A percentile compares a stretch with the other conserved stretches of the same genome.
These are phyloP conservation scores for Taxidea taxus DNA, from an alignment of 2,113 vertebrate genomes.

Conservation along the genomic window DNA sequence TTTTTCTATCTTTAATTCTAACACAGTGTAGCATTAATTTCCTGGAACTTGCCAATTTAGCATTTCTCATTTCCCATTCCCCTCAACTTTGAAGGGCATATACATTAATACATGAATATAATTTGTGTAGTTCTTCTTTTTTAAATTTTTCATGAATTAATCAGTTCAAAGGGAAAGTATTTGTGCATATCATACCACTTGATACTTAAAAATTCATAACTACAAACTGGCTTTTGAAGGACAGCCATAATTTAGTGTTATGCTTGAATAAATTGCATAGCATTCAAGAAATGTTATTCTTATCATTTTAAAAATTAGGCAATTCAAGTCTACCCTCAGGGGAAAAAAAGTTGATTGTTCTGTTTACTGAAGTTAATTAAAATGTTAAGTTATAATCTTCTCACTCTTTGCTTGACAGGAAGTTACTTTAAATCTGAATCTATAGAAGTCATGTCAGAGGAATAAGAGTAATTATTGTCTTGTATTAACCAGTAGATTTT, in stretches of 20 bases:
- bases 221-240: slow-evolving; percentile 62
- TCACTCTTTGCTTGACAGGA: slow-evolving; percentile 21
- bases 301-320: slow-evolving; percentile 62
- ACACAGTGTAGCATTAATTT: background rate
- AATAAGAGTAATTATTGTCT: background rate
- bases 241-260: slow-evolving; percentile 61
- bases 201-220: slow-evolving; percentile 65
- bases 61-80: background rate
- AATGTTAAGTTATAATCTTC: slow-evolving; percentile 50
- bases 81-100: background rate
- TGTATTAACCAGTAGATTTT: background rate
- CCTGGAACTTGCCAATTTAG: background rate
- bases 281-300: slow-evolving; percentile 56
- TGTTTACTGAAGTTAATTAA: slow-evolving; percentile 65
- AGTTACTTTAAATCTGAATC: slow-evolving; percentile 34
- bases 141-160: slow-evolving; percentile 54
- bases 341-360: slow-evolving; percentile 25
- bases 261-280: slow-evolving; percentile 61
- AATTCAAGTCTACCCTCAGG: slow-evolving; percentile 4
- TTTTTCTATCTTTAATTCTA: background rate
- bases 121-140: background rate
- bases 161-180: slow-evolving; percentile 22
- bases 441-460: background rate
- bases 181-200: slow-evolving; percentile 7
- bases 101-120: background rate